Evolutionary conservation across 2,113 vertebrate species (phyloP), one percentile per base, ranked within the genome.

Genomic region (Brachypteracias leptosomus): DNA sequence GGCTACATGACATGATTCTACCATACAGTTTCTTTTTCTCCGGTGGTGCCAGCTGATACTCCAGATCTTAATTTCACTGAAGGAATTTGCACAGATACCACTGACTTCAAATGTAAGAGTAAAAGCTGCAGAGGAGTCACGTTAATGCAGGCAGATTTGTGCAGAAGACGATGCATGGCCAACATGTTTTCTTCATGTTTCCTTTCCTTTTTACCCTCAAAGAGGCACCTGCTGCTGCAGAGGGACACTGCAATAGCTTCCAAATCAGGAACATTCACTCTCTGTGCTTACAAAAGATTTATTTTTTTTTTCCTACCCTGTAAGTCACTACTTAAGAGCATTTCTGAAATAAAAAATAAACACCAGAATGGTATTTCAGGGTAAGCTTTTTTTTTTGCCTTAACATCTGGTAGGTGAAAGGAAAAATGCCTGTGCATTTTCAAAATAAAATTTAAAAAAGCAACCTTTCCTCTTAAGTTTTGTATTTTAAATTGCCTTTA

Each of bases 161-260:
- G 81, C 72, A 88, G 71, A 72, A 78, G 83, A 72, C 46, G 81
- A 84, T 93, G 83, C 57, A 65, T 25, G 65, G 59, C 71, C 71
- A 94, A 92, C 54, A 71, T 36, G 49, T 96, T 96, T 96, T 85
- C 78, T 93, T 85, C 65, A 74, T 2, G 1, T 95, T 94, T 84
- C 57, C 35, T 93, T 92, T 88, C 59, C 35, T 55, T 92, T 95
- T 91, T 66, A 36, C 84, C 47, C 85, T 84, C 78, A 63, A 63
- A 77, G 78, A 94, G 85, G 85, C 79, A 96, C 95, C 85, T 97
- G 90, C 93, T 94, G 62, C 89, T 88, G 93, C 80, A 94, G n/a
- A 94, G 81, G 85, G 80, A 72, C 57, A 26, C 67, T 96, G 58
- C 58, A 87, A 58, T 80, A 90, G 62, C 46, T 92, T 77, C 77